A percentile compares a stretch with the other conserved stretches of the same genome.
These are phyloP conservation scores for Rhinophrynus dorsalis DNA, from an alignment of 2,797 vertebrate species.

Conservation along the genomic window DNA sequence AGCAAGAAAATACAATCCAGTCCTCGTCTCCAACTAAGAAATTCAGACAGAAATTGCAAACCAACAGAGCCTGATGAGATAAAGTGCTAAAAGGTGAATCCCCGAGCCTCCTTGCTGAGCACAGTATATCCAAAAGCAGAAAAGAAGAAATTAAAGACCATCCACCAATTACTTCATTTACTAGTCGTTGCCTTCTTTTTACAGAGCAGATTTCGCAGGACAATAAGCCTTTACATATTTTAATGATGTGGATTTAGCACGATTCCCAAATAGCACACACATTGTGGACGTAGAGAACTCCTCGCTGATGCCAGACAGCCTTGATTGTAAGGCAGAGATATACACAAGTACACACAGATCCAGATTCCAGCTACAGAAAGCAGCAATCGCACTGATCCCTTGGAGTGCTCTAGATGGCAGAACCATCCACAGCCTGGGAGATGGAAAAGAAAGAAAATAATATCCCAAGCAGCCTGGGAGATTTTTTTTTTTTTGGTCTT, in stretches of 20 bases:
- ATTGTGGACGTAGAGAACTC: background rate
- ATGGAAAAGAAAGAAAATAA: background rate
- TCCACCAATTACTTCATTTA: background rate
- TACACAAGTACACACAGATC: background rate
- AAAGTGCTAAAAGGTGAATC: background rate
- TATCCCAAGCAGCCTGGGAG: constrained; percentile 5
- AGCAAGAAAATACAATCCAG: constrained; percentile 12
- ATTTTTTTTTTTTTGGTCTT: background rate
- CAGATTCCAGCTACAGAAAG: background rate
- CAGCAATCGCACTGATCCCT: constrained; percentile 12
- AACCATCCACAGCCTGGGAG: constrained; percentile 26
- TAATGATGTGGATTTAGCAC: background rate
- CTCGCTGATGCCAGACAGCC: background rate
- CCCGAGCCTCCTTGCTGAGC: background rate
- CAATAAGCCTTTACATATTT: background rate
- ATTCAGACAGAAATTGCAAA: background rate
- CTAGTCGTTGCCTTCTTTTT: background rate
- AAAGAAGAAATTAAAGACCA: background rate
- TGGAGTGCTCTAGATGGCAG: constrained; percentile 40
- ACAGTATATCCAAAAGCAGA: constrained; percentile 18
- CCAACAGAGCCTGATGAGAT: background rate
- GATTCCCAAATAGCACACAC: background rate
- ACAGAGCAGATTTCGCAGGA: background rate
- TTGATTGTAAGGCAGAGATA: background rate
- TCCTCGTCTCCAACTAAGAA: background rate